Conservation (phyloP, 1,140 invertebrate genomes). For the Arctopsyche grandis region DNA sequence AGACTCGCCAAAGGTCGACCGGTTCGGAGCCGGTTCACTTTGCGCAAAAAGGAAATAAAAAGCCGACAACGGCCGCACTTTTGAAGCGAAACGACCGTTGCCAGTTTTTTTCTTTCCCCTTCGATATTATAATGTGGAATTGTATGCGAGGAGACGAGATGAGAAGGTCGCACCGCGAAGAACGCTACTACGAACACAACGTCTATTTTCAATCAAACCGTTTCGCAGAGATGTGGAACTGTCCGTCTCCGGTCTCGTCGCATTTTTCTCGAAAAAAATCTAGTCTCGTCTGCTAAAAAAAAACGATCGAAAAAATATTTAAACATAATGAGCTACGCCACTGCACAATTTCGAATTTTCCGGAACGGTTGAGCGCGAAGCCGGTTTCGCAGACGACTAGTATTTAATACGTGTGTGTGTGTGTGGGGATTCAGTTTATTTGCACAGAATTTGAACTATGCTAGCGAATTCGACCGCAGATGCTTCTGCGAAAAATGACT, state of each 20-base stretch:
- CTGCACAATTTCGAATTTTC: not conserved
- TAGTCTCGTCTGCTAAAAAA: not conserved
- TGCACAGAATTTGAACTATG: too few relatives aligned
- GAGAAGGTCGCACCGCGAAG: not conserved
- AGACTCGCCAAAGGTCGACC: not conserved
- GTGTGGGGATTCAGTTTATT: too few relatives aligned
- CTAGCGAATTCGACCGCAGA: too few relatives aligned
- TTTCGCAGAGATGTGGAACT: not conserved
- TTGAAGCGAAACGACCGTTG: not conserved
- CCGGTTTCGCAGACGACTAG: too few relatives aligned
- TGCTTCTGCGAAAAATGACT: too few relatives aligned
- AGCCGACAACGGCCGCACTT: too few relatives aligned
- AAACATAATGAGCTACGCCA: not conserved
- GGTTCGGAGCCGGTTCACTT: not conserved
- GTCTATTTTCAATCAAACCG: constrained; percentile 25
- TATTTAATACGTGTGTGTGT: too few relatives aligned
- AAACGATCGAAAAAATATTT: not conserved
- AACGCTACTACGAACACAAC: not conserved
- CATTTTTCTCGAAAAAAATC: not conserved
- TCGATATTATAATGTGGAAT: too few relatives aligned
- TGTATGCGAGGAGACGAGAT: not conserved
- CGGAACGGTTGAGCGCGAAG: not conserved
- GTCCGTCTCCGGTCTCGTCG: not conserved
- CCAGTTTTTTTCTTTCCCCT: not conserved
- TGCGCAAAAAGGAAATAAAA: not conserved